These are phyloP conservation scores for Drosophila paramelanica DNA, from an alignment of 2,888 invertebrate genomes.

Conservation along the genomic window DNA sequence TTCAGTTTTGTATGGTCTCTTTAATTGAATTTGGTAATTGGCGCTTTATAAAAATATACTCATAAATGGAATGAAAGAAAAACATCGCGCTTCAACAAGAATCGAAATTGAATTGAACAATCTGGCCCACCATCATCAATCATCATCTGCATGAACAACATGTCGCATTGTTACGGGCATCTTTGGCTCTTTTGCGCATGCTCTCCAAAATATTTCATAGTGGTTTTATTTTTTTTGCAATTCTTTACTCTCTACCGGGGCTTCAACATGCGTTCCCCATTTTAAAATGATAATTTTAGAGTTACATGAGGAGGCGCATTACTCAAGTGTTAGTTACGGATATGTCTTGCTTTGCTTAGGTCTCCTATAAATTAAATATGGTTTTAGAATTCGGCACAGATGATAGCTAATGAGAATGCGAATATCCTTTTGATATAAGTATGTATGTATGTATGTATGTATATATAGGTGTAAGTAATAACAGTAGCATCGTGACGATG, in stretches of 20 bases:
- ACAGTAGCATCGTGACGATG: background rate
- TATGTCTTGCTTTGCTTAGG: constrained; percentile 51
- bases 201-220: constrained; percentile 34
- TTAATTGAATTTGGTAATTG: constrained; percentile 34
- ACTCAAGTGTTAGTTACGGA: constrained; percentile 39
- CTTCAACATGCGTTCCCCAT: constrained; percentile 49
- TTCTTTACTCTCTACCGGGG: constrained; percentile 18
- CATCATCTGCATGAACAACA: constrained; percentile 20
- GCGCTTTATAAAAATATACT: constrained; percentile 43
- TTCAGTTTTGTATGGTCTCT: constrained; percentile 23
- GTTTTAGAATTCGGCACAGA: constrained; percentile 67
- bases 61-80: constrained; percentile 35
- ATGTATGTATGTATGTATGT: background rate
- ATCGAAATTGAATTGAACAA: constrained; percentile 35
- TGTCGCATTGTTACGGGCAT: constrained; percentile 8
- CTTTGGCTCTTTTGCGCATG: constrained; percentile 30
- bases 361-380: constrained; percentile 69
- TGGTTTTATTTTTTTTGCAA: constrained; percentile 10
- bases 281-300: constrained; percentile 30
- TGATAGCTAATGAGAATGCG: constrained; percentile 20
- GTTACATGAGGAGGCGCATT: constrained; percentile 45
- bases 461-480: constrained; percentile 4
- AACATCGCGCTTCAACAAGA: constrained; percentile 48
- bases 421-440: constrained; percentile 16
- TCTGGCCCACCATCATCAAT: constrained; percentile 24